Evolutionary conservation across 2,888 invertebrate species (phyloP), one percentile per base, ranked within the genome.

Genomic region (Silvanus unidentatus): DNA sequence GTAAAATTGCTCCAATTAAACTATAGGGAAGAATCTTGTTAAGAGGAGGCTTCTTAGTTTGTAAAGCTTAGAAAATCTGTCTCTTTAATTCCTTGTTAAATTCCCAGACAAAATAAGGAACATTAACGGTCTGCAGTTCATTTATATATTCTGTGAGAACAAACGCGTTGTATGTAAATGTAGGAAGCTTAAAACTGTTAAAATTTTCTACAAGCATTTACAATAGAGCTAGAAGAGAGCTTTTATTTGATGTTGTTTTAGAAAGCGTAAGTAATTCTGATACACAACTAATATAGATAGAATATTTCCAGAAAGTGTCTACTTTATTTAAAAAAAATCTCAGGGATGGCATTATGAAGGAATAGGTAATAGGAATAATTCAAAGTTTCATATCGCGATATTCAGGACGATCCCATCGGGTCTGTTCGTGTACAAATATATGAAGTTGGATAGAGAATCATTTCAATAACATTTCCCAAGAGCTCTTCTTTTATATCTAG

Each of bases 31-130:
- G n/a, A 57, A 59, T 58, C 59, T 54, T 57, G 58, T 59, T 57
- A 57, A 57, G 52, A 48, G 52, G 52, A 56, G 52, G 47, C 51
- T 57, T 52, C 52, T 59, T 51, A 59, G 54, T 58, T 57, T 42
- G 54, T 53, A 57, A 54, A 62, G 57, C 62, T 55, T 50, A 47
- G 57, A 53, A 59, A 62, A 64, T 61, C 60, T 58, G 58, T 59
- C 62, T 59, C 57, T 60, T 59, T 61, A 60, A 62, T 60, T 62
- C 55, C 53, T 47, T 52, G 55, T 56, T 58, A 54, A 58, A 57
- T 54, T 58, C 47, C 52, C 53, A 47, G 56, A 57, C 58, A 57
- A 59, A 61, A 59, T 55, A 54, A 50, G 51, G 53, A 50, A 55
- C 57, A 58, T 59, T 58, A 59, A 59, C 53, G 54, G 55, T 53